Evolutionary conservation across 2,113 vertebrate species (phyloP).

Genomic region (Podarcis raffonei): DNA sequence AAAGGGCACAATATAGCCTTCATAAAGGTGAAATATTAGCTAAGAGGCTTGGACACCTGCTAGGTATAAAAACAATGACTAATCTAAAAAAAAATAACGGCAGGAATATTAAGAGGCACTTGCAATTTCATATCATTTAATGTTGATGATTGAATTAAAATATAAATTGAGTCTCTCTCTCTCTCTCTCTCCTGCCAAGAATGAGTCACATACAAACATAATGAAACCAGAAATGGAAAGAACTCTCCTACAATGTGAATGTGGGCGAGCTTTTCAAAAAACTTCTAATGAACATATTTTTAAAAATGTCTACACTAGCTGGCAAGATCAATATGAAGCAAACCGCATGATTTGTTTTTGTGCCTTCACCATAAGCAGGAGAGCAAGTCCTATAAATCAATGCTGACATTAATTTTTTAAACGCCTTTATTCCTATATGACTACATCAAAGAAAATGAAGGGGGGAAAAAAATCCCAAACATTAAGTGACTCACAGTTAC

Average conservation of each 20-base stretch:
- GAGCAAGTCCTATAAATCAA: conserved; percentile 5
- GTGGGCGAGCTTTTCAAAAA: conserved; percentile 68
- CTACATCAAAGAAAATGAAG: neutral
- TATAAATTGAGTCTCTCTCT: conserved; percentile 62
- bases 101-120: conserved; percentile 62
- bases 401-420: fast-evolving
- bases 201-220: conserved; percentile 75
- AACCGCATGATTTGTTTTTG: neutral
- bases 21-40: conserved; percentile 11
- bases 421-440: neutral
- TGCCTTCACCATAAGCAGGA: neutral
- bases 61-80: conserved; percentile 51
- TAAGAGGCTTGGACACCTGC: neutral
- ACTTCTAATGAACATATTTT: conserved; percentile 58
- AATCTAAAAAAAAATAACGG: conserved; percentile 60
- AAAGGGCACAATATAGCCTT: neutral
- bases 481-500: conserved; percentile 57
- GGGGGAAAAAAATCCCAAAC: conserved; percentile 47
- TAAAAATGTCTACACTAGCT: conserved; percentile 56
- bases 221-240: conserved; percentile 67
- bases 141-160: conserved; percentile 68
- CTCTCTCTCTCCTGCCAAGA: conserved; percentile 70
- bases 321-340: conserved; percentile 55
- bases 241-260: conserved; percentile 70
- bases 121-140: conserved; percentile 67